phyloP scores from a whole-genome alignment of 1,140 invertebrate genomes.

The Drosophila tropicalis region DNA sequence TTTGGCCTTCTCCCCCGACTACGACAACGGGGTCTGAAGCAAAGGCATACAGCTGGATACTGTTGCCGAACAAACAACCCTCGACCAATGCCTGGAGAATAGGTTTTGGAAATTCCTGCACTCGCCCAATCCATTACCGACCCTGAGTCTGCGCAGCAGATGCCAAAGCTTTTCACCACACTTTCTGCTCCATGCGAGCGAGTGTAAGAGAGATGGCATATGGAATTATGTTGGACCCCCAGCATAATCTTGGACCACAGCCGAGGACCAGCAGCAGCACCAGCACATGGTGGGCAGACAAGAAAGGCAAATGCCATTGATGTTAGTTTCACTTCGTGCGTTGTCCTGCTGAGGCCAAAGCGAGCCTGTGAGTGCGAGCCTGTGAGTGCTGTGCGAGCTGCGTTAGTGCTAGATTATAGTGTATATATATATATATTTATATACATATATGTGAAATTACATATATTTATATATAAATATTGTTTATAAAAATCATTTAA shows the following conservation, averaged over 20 bases:
- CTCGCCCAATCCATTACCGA: slow-evolving; percentile 30
- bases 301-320: slow-evolving; percentile 74
- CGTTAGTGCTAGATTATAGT: slow-evolving; percentile 53
- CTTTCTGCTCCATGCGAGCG: slow-evolving; percentile 11
- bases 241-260: slow-evolving; percentile 73
- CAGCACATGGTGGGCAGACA: slow-evolving; percentile 59
- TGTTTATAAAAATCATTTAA: slow-evolving; percentile 15
- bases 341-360: slow-evolving; percentile 83
- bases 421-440: slow-evolving; percentile 25
- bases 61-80: slow-evolving; percentile 66
- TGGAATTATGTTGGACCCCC: slow-evolving; percentile 55
- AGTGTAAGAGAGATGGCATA: slow-evolving; percentile 40
- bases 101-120: slow-evolving; percentile 55
- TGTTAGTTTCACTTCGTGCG: slow-evolving; percentile 82
- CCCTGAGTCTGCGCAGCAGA: slow-evolving; percentile 56
- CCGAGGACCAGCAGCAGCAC: slow-evolving; percentile 36
- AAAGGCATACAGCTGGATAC: slow-evolving; percentile 43
- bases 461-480: slow-evolving; percentile 12
- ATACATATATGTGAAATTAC: slow-evolving; percentile 28
- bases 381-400: slow-evolving; percentile 48
- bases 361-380: slow-evolving; percentile 59
- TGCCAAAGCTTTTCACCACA: slow-evolving; percentile 76
- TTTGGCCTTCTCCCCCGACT: neutral
- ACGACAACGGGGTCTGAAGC: slow-evolving; percentile 20
- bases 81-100: slow-evolving; percentile 63